phyloP scores from a whole-genome alignment of 1,140 invertebrate genomes.

The Agrypnia vestita region DNA sequence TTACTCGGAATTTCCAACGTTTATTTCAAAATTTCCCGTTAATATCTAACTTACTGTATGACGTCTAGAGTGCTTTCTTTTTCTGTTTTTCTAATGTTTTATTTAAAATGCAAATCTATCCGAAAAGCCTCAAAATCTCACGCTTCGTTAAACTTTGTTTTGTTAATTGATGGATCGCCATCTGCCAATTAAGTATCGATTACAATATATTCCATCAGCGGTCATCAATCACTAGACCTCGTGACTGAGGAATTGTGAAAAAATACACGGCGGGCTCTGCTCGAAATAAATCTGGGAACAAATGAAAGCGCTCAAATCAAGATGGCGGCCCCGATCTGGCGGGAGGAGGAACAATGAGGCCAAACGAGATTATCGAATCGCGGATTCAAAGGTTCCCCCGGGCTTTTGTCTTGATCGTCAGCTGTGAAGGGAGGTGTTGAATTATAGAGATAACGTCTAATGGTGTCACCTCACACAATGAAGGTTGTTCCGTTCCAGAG shows the following conservation, averaged over 20 bases:
- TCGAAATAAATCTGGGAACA: slow-evolving; percentile 13
- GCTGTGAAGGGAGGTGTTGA: slow-evolving; percentile 49
- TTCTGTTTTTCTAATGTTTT: no score
- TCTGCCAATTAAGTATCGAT: slow-evolving; percentile 34
- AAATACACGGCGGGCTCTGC: not conserved
- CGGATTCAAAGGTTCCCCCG: slow-evolving; percentile 47
- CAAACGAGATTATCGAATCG: slow-evolving; percentile 47
- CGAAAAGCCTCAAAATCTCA: no score
- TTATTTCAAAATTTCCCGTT: no score
- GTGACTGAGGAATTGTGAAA: not conserved
- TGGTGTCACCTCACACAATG: slow-evolving; percentile 33
- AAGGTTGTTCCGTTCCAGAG: slow-evolving; percentile 4
- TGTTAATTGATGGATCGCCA: slow-evolving; percentile 41
- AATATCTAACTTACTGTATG: no score
- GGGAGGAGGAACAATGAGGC: slow-evolving; percentile 12
- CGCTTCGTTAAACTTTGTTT: slow-evolving; percentile 9
- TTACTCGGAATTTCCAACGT: no score
- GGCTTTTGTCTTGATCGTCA: slow-evolving; percentile 46
- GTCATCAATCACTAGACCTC: slow-evolving; percentile 1
- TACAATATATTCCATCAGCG: slow-evolving; percentile 5
- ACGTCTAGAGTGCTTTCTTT: no score
- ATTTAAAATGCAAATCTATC: no score
- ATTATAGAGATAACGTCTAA: slow-evolving; percentile 54
- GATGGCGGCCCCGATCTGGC: slow-evolving; percentile 29
- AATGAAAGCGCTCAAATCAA: slow-evolving; percentile 31